Conservation (phyloP, 2,888 invertebrate species). For the Minunthozetes semirufus region DNA sequence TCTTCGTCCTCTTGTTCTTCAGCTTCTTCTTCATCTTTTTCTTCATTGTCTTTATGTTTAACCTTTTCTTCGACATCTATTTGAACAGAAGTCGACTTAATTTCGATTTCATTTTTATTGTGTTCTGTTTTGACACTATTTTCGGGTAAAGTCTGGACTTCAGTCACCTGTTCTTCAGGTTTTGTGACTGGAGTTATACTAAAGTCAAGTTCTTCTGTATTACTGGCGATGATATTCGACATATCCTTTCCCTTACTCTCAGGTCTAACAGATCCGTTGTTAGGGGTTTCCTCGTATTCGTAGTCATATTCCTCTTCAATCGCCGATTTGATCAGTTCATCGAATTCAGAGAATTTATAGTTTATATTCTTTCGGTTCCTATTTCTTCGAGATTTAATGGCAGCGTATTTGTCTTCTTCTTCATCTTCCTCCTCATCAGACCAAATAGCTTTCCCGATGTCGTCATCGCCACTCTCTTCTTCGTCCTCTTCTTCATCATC, state of each 20-base stretch:
- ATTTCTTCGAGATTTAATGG: slow-evolving; percentile 37
- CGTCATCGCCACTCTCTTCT: neutral
- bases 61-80: neutral
- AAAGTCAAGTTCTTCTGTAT: slow-evolving; percentile 33
- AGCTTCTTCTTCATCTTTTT: neutral
- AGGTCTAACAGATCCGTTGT: neutral
- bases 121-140: neutral
- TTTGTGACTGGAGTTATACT: slow-evolving; percentile 27
- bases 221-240: slow-evolving; percentile 70
- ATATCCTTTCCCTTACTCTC: slow-evolving; percentile 77
- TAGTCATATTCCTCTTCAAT: slow-evolving; percentile 46
- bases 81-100: neutral
- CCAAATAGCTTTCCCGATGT: slow-evolving; percentile 47
- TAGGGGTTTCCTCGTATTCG: neutral
- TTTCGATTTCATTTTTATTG: neutral
- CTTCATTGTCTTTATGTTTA: neutral
- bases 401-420: slow-evolving; percentile 46
- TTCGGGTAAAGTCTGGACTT: neutral
- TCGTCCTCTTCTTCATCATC: slow-evolving; percentile 35
- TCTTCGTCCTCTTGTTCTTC: slow-evolving; percentile 33
- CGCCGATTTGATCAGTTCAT: slow-evolving; percentile 88
- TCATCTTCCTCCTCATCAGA: slow-evolving; percentile 49
- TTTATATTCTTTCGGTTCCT: slow-evolving; percentile 55
- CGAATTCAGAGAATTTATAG: slow-evolving; percentile 77
- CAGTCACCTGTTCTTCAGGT: neutral